Conservation (phyloP, 2,113 vertebrate genomes). For the Cairina moschata region DNA sequence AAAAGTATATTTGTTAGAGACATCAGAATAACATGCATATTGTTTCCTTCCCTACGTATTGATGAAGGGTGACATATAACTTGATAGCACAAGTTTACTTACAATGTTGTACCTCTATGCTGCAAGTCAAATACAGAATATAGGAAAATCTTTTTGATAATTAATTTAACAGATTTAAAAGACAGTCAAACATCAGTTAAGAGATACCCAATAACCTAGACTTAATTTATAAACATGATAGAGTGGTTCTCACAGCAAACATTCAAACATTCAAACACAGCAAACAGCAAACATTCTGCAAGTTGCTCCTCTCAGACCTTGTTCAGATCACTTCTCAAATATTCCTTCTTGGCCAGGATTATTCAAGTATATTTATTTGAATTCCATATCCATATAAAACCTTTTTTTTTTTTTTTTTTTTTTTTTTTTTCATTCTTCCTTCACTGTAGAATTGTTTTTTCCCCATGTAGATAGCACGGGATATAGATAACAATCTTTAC, state of each 20-base stretch:
- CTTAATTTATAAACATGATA: not conserved
- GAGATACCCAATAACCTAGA: not conserved
- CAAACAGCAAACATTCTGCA: not conserved
- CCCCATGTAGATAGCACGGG: fast-evolving
- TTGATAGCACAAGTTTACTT: not conserved
- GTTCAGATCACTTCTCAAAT: not conserved
- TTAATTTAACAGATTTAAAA: not conserved
- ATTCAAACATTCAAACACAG: too few species aligned
- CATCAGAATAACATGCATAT: not conserved
- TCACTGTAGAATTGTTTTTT: not conserved
- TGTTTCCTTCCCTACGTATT: not conserved
- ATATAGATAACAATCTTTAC: not conserved
- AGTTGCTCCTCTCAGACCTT: not conserved
- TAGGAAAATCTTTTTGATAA: not conserved
- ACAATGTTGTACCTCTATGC: not conserved
- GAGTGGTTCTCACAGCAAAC: not conserved
- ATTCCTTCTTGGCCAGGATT: not conserved
- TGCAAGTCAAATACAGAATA: not conserved
- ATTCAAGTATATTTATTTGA: not conserved
- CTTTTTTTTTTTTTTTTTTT: not conserved
- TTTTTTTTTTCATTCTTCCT: not conserved
- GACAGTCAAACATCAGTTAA: not conserved
- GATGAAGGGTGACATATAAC: not conserved
- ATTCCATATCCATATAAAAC: not conserved
- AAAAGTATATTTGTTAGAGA: not conserved